phyloP scores from a whole-genome alignment of 2,888 invertebrate species.

The Biston stratarius region DNA sequence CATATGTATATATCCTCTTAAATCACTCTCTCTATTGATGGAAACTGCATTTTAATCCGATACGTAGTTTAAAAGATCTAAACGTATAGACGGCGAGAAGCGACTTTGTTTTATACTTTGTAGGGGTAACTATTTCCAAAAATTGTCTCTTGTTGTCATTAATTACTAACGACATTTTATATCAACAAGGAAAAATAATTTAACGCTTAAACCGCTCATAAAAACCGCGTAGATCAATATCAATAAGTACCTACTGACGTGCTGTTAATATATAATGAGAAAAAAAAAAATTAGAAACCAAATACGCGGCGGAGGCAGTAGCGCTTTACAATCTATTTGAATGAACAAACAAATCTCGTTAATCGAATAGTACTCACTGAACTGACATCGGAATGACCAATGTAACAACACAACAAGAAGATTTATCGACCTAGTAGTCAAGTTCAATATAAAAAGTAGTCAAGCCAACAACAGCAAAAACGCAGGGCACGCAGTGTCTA shows the following conservation, averaged over 20 bases:
- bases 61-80: too few species aligned
- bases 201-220: not conserved
- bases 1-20: too few species aligned
- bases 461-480: slow-evolving; percentile 32
- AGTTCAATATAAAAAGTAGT: slow-evolving; percentile 24
- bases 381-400: slow-evolving; percentile 32
- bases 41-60: too few species aligned
- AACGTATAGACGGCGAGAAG: too few species aligned
- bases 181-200: not conserved
- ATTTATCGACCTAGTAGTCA: slow-evolving; percentile 28
- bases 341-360: slow-evolving; percentile 35
- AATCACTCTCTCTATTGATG: too few species aligned
- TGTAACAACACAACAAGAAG: slow-evolving; percentile 25
- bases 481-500: slow-evolving; percentile 19
- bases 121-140: too few species aligned
- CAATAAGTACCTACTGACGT: not conserved
- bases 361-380: slow-evolving; percentile 27
- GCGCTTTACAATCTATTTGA: slow-evolving; percentile 28
- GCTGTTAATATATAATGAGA: slow-evolving; percentile 7
- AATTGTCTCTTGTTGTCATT: too few species aligned
- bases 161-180: too few species aligned
- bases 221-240: slow-evolving; percentile 1
- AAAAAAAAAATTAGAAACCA: slow-evolving; percentile 24
- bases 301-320: slow-evolving; percentile 20
- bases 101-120: too few species aligned